Percentiles rank a stretch among this genome's conserved stretches.
Conservation (phyloP, 2,113 vertebrate genomes). For the Nothocercus nigrocapillus region DNA sequence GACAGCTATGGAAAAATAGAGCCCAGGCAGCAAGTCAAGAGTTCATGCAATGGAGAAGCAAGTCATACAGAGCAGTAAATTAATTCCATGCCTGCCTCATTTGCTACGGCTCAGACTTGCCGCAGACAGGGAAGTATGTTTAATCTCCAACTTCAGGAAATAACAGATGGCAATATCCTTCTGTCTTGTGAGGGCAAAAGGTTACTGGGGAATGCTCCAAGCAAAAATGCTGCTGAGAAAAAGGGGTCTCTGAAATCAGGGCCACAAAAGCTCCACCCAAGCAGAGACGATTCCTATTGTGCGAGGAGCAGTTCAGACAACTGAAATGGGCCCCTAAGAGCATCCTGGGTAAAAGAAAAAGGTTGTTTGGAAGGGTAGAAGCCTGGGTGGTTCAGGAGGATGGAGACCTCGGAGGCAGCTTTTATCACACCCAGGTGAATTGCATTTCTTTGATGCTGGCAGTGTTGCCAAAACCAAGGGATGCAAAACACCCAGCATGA, state of each 20-base stretch:
- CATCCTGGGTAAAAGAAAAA: too few relatives aligned
- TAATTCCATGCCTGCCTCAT: not conserved
- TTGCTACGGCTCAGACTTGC: not conserved
- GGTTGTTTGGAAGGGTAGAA: not conserved
- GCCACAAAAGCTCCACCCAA: not conserved
- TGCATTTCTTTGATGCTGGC: fast-evolving
- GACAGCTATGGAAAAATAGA: not conserved
- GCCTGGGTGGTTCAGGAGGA: not conserved
- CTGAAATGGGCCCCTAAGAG: not conserved
- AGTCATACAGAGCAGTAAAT: not conserved
- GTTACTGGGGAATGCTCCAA: not conserved
- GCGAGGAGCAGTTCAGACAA: not conserved
- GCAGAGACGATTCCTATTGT: not conserved
- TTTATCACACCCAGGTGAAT: not conserved
- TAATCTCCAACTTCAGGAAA: not conserved
- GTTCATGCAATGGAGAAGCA: not conserved
- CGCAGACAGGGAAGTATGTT: not conserved
- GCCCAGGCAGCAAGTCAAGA: not conserved
- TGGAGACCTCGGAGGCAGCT: not conserved
- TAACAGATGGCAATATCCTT: not conserved
- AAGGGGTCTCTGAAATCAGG: fast-evolving
- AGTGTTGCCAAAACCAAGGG: not conserved
- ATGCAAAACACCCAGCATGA: not conserved
- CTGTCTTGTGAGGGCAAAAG: fast-evolving
- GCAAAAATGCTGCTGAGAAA: fast-evolving